Evolutionary conservation across 64 coral and sea anemone genomes (phyloP).

Genomic region (Pocillopora damicornis): DNA sequence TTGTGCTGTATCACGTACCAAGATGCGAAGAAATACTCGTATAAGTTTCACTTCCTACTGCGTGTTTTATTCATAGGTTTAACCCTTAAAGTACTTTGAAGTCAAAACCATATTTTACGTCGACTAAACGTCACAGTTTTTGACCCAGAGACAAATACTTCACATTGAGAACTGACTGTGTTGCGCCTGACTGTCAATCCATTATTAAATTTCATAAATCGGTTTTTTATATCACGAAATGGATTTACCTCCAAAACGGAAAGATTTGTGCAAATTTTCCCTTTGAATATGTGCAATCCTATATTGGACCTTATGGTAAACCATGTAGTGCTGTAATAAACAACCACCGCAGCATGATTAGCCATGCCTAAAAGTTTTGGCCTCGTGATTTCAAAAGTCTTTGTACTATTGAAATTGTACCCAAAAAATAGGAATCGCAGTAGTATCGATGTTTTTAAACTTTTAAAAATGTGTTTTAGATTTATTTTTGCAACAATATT

Average conservation of each 20-base stretch:
- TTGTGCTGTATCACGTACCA: slow-evolving; percentile 2
- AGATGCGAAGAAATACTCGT: slow-evolving; percentile 13
- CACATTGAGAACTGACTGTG: not conserved
- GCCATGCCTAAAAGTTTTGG: too few species aligned
- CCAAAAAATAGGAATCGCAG: too few species aligned
- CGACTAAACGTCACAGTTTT: slow-evolving; percentile 14
- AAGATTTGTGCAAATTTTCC: not conserved
- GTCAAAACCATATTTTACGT: slow-evolving; percentile 44
- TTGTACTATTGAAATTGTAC: too few species aligned
- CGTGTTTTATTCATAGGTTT: slow-evolving; percentile 25
- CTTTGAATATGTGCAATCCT: not conserved
- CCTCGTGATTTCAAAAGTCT: too few species aligned
- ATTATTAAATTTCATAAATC: slow-evolving; percentile 38
- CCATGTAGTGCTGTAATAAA: not conserved
- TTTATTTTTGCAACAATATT: not conserved
- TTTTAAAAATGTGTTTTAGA: too few species aligned
- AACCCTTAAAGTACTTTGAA: slow-evolving; percentile 31
- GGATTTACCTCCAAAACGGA: slow-evolving; percentile 21
- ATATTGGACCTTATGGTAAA: not conserved
- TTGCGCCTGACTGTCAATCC: slow-evolving; percentile 3
- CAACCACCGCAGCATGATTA: too few species aligned
- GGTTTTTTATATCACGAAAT: not conserved
- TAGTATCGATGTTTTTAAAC: too few species aligned
- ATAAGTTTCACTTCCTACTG: not conserved
- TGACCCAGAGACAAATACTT: slow-evolving; percentile 9